Evolutionary conservation across 2,888 invertebrate genomes (phyloP), one percentile per base, ranked within the genome.

Genomic region (Acronicta alni): DNA sequence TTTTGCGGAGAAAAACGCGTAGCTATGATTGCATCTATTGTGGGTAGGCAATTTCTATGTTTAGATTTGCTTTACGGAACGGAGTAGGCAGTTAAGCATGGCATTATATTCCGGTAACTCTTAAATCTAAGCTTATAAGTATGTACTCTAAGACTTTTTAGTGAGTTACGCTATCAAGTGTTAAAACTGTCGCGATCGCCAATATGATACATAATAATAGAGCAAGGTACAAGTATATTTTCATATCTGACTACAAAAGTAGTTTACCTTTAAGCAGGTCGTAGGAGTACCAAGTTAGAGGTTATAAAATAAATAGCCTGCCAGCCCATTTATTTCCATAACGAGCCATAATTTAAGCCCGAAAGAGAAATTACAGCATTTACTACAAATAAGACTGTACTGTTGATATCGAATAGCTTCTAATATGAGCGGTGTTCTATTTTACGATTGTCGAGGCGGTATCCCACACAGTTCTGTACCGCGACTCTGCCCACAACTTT

Each of bases 401-500:
- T 53, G 56, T 67, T 61, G 49, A 69, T 60, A 61, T 57, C 37
- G 68, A 62, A 73, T 57, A 15, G 53, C 56, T 51, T n/a, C 37
- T 53, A 54, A 51, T 61, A 67, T 65, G 63, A 57, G 37, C 47
- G 48, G 46, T 57, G 59, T 72, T 65, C 67, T 55, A 51, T 65
- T 67, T 68, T 41, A 72, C 55, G 57, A 64, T 54, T 17, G 51
- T 47, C 15, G 55, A 55, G 53, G 47, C 43, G 30, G 45, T 77
- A 70, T 67, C 67, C 67, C 72, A 71, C 72, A 66, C 57, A 62
- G 57, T 65, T 63, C 61, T 67, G 35, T 51, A 49, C 70, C 66
- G 52, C 52, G 56, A 42, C 64, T 69, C 68, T 69, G 69, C 78
- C 82, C 74, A 80, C 81, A 65, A 55, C 60, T 75, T 78, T 77